Percentiles rank a stretch among this genome's conserved stretches.
These are phyloP conservation scores for Monomorium pharaonis DNA, from an alignment of 1,140 invertebrate genomes.

Conservation along the genomic window DNA sequence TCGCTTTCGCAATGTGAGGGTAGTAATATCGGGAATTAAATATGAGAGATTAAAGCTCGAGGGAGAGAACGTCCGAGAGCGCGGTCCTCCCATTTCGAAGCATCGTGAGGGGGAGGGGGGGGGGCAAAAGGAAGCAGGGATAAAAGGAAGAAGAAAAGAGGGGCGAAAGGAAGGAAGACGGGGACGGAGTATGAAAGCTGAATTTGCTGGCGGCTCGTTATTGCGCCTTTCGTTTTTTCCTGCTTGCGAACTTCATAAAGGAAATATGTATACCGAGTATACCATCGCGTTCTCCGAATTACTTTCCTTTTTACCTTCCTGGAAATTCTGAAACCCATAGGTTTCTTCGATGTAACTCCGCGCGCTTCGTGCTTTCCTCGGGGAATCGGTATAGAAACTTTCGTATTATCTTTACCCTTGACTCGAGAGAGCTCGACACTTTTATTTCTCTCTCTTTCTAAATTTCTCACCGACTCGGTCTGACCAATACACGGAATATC, in stretches of 20 bases:
- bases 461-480: slow-evolving; percentile 32
- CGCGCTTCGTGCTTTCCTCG: not conserved
- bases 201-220: slow-evolving; percentile 51
- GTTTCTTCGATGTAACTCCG: slow-evolving; percentile 5
- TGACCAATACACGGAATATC: slow-evolving; percentile 64
- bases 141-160: not conserved
- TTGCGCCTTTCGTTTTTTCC: slow-evolving; percentile 32
- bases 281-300: slow-evolving; percentile 16
- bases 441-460: not conserved
- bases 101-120: not conserved
- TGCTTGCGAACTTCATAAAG: slow-evolving; percentile 47
- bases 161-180: slow-evolving; percentile 20
- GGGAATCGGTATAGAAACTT: slow-evolving; percentile 3
- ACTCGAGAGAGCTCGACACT: not conserved
- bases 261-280: slow-evolving; percentile 43
- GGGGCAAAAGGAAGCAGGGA: not conserved
- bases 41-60: slow-evolving; percentile 65
- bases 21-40: slow-evolving; percentile 59
- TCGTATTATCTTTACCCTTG: slow-evolving; percentile 42
- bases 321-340: slow-evolving; percentile 38
- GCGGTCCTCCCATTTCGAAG: slow-evolving; percentile 5
- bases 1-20: not conserved
- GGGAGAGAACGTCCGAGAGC: slow-evolving; percentile 46
- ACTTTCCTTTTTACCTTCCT: slow-evolving; percentile 17
- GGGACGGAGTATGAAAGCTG: slow-evolving; percentile 37